These are phyloP conservation scores for Monoplex corrugatus DNA, from an alignment of 2,888 invertebrate genomes.

Conservation along the genomic window DNA sequence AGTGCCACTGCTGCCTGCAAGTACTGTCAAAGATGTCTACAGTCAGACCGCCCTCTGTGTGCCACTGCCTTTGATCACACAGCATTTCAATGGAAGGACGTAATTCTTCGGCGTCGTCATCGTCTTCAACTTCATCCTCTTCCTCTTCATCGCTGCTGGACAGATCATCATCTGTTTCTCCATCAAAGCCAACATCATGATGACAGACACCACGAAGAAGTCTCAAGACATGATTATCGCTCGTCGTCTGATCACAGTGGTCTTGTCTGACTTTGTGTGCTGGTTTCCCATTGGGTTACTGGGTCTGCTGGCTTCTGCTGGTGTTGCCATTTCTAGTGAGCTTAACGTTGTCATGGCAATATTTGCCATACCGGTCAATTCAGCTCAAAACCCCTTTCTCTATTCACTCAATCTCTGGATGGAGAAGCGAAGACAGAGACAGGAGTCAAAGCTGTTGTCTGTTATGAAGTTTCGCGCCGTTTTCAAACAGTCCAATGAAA, in stretches of 20 bases:
- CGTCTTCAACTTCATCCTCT: slow-evolving; percentile 15
- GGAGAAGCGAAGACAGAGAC: too few species aligned
- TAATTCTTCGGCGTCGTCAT: slow-evolving; percentile 19
- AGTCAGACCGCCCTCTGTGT: not conserved
- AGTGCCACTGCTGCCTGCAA: too few species aligned
- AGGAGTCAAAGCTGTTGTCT: too few species aligned
- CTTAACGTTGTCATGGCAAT: not conserved
- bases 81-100: not conserved
- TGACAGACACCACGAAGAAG: not conserved
- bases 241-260: not conserved
- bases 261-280: not conserved
- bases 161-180: not conserved
- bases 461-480: too few species aligned
- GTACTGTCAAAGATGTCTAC: too few species aligned
- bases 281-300: slow-evolving; percentile 21
- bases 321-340: not conserved
- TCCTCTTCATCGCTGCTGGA: not conserved
- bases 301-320: not conserved
- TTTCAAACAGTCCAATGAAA: too few species aligned
- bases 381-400: not conserved
- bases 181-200: not conserved
- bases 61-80: not conserved
- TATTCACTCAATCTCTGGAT: not conserved
- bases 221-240: not conserved
- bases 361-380: not conserved